phyloP scores from a whole-genome alignment of 2,113 vertebrate species.

The Carassius carassius region DNA sequence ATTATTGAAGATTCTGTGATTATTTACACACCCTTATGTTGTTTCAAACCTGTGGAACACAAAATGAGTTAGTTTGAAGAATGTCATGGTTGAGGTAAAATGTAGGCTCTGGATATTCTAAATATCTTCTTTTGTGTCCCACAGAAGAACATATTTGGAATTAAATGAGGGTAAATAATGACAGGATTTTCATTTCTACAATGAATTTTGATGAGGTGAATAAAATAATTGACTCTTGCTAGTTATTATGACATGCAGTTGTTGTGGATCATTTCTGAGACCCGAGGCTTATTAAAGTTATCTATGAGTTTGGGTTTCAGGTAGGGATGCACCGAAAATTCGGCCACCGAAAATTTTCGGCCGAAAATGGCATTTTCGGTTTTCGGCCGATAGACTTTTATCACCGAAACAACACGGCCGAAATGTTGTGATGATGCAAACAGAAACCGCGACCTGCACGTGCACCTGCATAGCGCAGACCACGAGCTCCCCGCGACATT shows the following conservation, averaged over 20 bases:
- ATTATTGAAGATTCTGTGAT: background rate
- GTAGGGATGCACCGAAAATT: too few relatives aligned
- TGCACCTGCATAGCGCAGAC: too few relatives aligned
- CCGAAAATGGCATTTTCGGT: too few relatives aligned
- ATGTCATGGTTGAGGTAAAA: background rate
- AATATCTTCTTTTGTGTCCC: background rate
- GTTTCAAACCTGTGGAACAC: background rate
- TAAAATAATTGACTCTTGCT: background rate
- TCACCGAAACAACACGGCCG: too few relatives aligned
- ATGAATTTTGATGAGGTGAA: background rate
- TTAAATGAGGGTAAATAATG: background rate
- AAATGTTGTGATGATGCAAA: too few relatives aligned
- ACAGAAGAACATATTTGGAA: background rate
- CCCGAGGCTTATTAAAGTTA: slow-evolving; percentile 1
- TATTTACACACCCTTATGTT: background rate
- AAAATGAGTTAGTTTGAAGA: background rate
- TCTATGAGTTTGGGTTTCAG: slow-evolving; percentile 50
- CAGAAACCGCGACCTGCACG: too few relatives aligned
- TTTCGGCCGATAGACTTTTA: too few relatives aligned
- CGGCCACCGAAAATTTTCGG: too few relatives aligned
- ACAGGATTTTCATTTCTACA: background rate
- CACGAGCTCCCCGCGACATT: too few relatives aligned
- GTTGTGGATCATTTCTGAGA: background rate
- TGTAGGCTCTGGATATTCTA: background rate
- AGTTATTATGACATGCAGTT: background rate